These are phyloP conservation scores for Drosophila neonasuta DNA, from an alignment of 2,888 invertebrate species.

Conservation along the genomic window DNA sequence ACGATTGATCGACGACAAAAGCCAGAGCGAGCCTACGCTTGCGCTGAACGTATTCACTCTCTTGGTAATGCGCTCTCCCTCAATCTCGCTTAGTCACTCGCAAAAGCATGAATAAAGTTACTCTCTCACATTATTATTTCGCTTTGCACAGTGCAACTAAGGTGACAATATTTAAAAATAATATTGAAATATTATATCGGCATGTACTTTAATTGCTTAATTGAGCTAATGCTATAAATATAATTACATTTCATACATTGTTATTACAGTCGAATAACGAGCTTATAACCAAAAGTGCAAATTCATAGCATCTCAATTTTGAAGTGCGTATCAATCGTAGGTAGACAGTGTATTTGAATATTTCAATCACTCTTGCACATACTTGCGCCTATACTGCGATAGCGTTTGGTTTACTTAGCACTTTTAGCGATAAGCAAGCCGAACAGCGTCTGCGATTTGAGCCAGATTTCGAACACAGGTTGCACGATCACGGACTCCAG, in stretches of 20 bases:
- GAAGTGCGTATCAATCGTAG: background rate
- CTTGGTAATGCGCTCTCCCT: background rate
- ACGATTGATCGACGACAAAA: constrained; percentile 28
- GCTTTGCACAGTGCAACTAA: constrained; percentile 35
- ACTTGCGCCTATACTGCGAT: constrained; percentile 16
- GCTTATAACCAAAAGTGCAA: background rate
- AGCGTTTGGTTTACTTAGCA: constrained; percentile 60
- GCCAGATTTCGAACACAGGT: constrained; percentile 51
- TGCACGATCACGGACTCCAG: constrained; percentile 6
- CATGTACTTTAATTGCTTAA: background rate
- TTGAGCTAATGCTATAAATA: background rate
- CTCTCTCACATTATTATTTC: constrained; percentile 30
- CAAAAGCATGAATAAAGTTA: constrained; percentile 19
- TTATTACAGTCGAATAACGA: background rate
- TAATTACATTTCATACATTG: no score
- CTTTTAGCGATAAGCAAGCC: constrained; percentile 62
- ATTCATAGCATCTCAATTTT: constrained; percentile 29
- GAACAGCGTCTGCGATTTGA: constrained; percentile 56
- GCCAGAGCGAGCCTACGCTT: constrained; percentile 16
- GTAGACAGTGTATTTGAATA: background rate
- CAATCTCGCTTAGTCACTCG: background rate
- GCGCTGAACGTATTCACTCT: constrained; percentile 9
- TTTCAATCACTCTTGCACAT: constrained; percentile 3
- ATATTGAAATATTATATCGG: background rate
- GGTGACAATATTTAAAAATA: constrained; percentile 1